Base-by-base conservation (phyloP, 2,113 vertebrate genomes). In the Notothenia rossii region DNA sequence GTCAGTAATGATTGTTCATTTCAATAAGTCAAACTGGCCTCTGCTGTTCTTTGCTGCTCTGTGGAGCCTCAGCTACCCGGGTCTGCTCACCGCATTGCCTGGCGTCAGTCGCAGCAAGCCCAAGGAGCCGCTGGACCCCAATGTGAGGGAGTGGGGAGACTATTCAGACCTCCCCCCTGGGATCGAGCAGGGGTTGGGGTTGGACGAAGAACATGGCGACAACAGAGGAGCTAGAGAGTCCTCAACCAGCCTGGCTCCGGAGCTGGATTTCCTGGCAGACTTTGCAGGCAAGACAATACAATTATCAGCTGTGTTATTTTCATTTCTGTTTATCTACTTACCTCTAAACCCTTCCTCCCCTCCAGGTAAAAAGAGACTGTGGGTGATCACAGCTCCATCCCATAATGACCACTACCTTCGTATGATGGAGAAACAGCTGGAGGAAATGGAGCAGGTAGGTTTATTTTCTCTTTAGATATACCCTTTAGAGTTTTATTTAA, bases 341-440 rank as follows among this genome's bases (percentile, higher is more conserved):
- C 22, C 18, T 11, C 22, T 46, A 54, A 6, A 2, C 11, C 15
- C 22, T 17, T 77, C 40, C 0, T 48, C 3, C 45, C 17, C 18
- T 75, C 7, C 69, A 94, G 93, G 92, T 33, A 95, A 94, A 84
- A 93, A 93, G 40, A 92, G 95, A 2, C 66, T 96, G 79, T 95
- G 95, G 95, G 92, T 96, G 58, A 95, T 96, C 72, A 93, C 93
- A 2, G 95, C 95, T 5, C 91, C 94, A 0, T 95, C 93, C 0
- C 81, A 92, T 70, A 89, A 67, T 51, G 91, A 96, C 70, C 72
- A 93, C 81, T 96, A 96, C 77, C 91, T 95, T 18, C 94, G 46
- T 2, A 94, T 96, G 95, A 95, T 96, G 95, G 93, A 96, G 86
- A 94, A 95, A 81, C 95, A 96, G 65, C 89, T 96, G 33, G 90